phyloP scores from a whole-genome alignment of 2,113 vertebrate genomes.

The Psettodes erumei region DNA sequence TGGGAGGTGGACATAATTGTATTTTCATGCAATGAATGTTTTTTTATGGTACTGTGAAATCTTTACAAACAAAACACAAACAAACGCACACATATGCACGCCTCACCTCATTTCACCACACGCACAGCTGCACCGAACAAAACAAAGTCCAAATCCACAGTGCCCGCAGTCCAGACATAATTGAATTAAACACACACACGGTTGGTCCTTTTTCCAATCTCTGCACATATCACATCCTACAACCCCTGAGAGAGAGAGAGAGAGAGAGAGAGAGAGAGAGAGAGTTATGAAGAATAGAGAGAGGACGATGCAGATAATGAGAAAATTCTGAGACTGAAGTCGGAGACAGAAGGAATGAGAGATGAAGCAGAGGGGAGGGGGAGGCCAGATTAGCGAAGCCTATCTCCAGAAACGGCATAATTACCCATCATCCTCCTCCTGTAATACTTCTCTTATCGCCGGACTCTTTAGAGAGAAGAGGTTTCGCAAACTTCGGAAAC shows the following conservation, averaged over 20 bases:
- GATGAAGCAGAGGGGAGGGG: constrained; percentile 31
- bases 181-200: constrained; percentile 31
- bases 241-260: constrained; percentile 6
- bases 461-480: constrained; percentile 38
- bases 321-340: constrained; percentile 42
- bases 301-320: constrained; percentile 42
- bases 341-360: constrained; percentile 23
- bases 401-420: constrained; percentile 61
- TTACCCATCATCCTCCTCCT: constrained; percentile 67
- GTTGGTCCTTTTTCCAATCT: constrained; percentile 30
- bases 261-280: not conserved
- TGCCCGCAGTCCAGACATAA: constrained; percentile 19
- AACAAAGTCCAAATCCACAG: not conserved
- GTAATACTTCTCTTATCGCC: constrained; percentile 60
- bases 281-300: not conserved
- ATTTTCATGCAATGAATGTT: not conserved
- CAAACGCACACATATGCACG: too few relatives aligned
- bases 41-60: not conserved
- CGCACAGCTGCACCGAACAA: not conserved
- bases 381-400: constrained; percentile 51
- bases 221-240: constrained; percentile 45
- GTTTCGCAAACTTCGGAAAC: constrained; percentile 40
- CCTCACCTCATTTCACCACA: not conserved
- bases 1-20: not conserved
- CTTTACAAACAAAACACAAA: not conserved